These are phyloP conservation scores for Drosophila paramelanica DNA, from an alignment of 2,888 invertebrate species.

Conservation along the genomic window DNA sequence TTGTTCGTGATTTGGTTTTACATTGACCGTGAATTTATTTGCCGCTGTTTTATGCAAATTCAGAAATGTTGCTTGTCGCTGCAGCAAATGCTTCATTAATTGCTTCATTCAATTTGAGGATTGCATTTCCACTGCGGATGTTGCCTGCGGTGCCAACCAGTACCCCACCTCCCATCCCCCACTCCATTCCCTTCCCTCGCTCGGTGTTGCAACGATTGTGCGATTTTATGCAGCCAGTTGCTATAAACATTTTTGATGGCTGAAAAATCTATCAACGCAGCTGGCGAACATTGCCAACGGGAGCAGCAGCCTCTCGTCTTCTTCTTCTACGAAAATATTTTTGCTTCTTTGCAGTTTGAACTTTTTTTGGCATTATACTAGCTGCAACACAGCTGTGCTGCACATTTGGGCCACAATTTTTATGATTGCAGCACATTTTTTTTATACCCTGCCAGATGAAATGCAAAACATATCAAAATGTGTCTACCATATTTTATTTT, in stretches of 20 bases:
- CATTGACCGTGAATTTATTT: conserved; percentile 75
- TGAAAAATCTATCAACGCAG: conserved; percentile 37
- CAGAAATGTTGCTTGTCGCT: conserved; percentile 30
- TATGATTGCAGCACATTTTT: neutral
- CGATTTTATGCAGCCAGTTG: conserved; percentile 6
- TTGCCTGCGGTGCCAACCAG: conserved; percentile 21
- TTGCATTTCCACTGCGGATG: conserved; percentile 37
- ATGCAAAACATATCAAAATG: too few relatives aligned
- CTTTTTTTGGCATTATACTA: neutral
- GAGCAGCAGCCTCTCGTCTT: neutral
- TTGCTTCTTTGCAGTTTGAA: neutral
- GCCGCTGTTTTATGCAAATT: conserved; percentile 57
- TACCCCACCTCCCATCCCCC: too few relatives aligned
- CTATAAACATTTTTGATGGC: conserved; percentile 39
- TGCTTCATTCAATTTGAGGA: conserved; percentile 53
- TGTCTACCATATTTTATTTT: too few relatives aligned
- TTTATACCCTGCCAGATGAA: neutral
- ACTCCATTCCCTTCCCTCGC: too few relatives aligned
- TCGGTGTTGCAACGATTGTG: too few relatives aligned
- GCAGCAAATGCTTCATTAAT: conserved; percentile 52
- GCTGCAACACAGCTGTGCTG: conserved; percentile 17
- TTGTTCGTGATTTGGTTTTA: conserved; percentile 55
- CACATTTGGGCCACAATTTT: conserved; percentile 2
- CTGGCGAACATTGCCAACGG: conserved; percentile 6
- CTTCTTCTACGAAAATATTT: conserved; percentile 7